Evolutionary conservation across 2,888 invertebrate genomes (phyloP).

Genomic region (Autographa pulchrina): DNA sequence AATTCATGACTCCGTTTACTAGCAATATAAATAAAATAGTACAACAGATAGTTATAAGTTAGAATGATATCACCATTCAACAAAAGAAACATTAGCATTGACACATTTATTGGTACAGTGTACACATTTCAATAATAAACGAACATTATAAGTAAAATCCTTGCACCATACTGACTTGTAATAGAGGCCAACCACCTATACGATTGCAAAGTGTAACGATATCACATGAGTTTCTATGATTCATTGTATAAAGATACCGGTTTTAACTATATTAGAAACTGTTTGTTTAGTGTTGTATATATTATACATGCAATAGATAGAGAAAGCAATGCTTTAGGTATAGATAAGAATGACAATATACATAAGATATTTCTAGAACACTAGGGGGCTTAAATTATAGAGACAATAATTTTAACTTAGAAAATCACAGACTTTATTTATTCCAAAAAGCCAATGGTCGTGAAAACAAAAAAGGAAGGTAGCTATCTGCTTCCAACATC

Average conservation of each 20-base stretch:
- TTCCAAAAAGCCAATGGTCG: too few relatives aligned
- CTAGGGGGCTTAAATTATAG: background rate
- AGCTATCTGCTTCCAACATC: background rate
- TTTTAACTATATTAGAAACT: slow-evolving; percentile 42
- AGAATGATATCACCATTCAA: slow-evolving; percentile 30
- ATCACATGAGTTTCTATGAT: slow-evolving; percentile 65
- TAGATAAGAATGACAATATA: background rate
- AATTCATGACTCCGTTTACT: background rate
- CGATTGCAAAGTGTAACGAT: slow-evolving; percentile 62
- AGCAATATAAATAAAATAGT: background rate
- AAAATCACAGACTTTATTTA: too few relatives aligned
- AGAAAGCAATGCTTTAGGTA: slow-evolving; percentile 16
- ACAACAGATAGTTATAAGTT: slow-evolving; percentile 11
- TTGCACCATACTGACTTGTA: slow-evolving; percentile 65
- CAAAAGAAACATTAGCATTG: slow-evolving; percentile 64
- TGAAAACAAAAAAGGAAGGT: too few relatives aligned
- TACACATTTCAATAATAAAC: slow-evolving; percentile 57
- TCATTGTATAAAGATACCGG: slow-evolving; percentile 55
- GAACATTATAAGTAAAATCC: slow-evolving; percentile 67
- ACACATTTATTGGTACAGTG: slow-evolving; percentile 61
- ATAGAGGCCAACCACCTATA: slow-evolving; percentile 71
- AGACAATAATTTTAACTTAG: too few relatives aligned
- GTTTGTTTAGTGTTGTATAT: slow-evolving; percentile 27
- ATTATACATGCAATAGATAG: slow-evolving; percentile 16
- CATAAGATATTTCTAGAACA: background rate